These are phyloP conservation scores for Dipodomys ordii DNA, from an alignment of 2,113 vertebrate genomes.

Conservation along the genomic window DNA sequence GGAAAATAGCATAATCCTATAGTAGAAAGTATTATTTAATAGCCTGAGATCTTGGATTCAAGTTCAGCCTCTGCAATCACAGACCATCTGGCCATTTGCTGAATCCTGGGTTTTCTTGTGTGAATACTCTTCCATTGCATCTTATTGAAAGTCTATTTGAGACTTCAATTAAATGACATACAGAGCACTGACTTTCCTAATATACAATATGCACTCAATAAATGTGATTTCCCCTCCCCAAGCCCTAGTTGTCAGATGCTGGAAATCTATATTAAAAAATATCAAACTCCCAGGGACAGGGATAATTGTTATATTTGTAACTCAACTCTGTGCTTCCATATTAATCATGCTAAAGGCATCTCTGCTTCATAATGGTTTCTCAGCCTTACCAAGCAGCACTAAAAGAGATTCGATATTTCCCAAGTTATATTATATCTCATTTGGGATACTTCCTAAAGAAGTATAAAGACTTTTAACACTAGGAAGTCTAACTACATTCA, in stretches of 20 bases:
- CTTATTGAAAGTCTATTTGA: background rate
- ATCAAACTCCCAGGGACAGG: background rate
- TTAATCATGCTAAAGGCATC: slow-evolving; percentile 39
- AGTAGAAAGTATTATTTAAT: background rate
- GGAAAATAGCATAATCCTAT: background rate
- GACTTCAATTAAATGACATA: slow-evolving; percentile 39
- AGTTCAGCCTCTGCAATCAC: background rate
- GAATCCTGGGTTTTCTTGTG: background rate
- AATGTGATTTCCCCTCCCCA: background rate
- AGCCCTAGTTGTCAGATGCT: background rate
- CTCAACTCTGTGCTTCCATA: background rate
- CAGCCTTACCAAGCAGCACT: background rate
- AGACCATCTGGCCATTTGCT: background rate
- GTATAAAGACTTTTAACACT: background rate
- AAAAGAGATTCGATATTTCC: slow-evolving; percentile 43
- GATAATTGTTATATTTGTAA: slow-evolving; percentile 53
- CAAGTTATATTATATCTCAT: background rate
- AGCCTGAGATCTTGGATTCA: background rate
- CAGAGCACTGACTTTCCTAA: background rate
- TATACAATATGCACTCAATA: background rate
- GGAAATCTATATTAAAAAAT: background rate
- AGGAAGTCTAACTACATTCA: background rate
- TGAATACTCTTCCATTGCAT: background rate
- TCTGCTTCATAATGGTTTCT: background rate
- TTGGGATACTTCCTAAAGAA: slow-evolving; percentile 40